These are phyloP conservation scores for Zophobas atratus DNA, from an alignment of 1,140 invertebrate genomes.

Conservation along the genomic window DNA sequence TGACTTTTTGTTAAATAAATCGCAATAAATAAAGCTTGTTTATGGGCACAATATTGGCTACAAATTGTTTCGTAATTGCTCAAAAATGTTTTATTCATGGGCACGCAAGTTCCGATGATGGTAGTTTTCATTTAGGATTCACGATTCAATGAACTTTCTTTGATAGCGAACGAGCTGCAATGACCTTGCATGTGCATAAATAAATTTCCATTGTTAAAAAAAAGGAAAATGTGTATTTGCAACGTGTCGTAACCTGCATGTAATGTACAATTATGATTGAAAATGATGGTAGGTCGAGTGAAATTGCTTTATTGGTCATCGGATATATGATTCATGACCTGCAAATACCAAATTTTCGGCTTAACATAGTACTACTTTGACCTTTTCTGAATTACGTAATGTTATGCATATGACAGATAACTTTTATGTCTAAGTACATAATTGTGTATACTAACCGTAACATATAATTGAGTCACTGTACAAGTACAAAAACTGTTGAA, in stretches of 20 bases:
- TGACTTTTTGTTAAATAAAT: too few relatives aligned
- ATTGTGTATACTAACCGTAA: conserved; percentile 53
- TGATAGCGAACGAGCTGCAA: background rate
- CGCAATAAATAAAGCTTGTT: background rate
- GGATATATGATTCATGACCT: conserved; percentile 14
- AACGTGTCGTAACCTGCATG: conserved; percentile 27
- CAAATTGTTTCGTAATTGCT: conserved; percentile 9
- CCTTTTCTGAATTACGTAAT: conserved; percentile 45
- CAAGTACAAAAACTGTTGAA: conserved; percentile 60
- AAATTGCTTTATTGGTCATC: conserved; percentile 8
- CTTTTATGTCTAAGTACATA: conserved; percentile 60
- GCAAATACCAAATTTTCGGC: conserved; percentile 42
- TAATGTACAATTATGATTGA: background rate
- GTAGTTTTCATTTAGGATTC: background rate
- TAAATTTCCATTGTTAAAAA: conserved; percentile 24
- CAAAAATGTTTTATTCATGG: conserved; percentile 12
- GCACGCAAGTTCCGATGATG: conserved; percentile 21
- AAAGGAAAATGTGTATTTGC: conserved; percentile 32
- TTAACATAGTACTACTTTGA: conserved; percentile 46
- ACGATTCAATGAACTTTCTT: conserved; percentile 2
- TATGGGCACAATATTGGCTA: background rate
- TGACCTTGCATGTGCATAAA: conserved; percentile 36
- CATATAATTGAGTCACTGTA: conserved; percentile 52
- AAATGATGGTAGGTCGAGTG: background rate
- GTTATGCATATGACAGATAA: conserved; percentile 54